These are phyloP conservation scores for Polydrusus cervinus DNA, from an alignment of 2,888 invertebrate species.

Conservation along the genomic window DNA sequence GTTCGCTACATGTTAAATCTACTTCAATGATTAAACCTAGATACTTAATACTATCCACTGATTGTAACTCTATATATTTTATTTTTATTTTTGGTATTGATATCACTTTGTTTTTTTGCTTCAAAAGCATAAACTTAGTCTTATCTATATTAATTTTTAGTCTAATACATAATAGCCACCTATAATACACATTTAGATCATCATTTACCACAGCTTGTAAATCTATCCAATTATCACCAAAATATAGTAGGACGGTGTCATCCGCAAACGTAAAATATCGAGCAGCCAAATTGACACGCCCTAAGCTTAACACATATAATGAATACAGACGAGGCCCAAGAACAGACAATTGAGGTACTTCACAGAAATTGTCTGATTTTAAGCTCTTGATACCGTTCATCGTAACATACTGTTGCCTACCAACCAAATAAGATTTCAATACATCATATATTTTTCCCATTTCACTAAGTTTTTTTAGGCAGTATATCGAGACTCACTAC, in stretches of 20 bases:
- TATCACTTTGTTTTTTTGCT: constrained; percentile 15
- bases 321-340: not conserved
- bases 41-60: no score
- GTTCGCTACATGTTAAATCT: not conserved
- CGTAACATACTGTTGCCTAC: no score
- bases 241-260: constrained; percentile 17
- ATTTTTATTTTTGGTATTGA: not conserved
- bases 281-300: not conserved
- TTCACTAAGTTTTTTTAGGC: no score
- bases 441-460: no score
- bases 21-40: constrained; percentile 12
- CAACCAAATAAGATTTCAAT: no score
- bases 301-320: constrained; percentile 1
- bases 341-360: no score
- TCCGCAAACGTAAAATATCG: constrained; percentile 19
- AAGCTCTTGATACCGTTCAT: no score
- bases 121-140: constrained; percentile 21
- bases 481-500: no score
- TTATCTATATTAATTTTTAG: no score
- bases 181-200: no score
- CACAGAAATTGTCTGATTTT: no score
- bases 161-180: no score
- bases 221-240: not conserved
- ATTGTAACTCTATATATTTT: constrained; percentile 1
- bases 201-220: not conserved